Conservation (phyloP, 2,113 vertebrate species). For the Melanotaenia duboulayi region DNA sequence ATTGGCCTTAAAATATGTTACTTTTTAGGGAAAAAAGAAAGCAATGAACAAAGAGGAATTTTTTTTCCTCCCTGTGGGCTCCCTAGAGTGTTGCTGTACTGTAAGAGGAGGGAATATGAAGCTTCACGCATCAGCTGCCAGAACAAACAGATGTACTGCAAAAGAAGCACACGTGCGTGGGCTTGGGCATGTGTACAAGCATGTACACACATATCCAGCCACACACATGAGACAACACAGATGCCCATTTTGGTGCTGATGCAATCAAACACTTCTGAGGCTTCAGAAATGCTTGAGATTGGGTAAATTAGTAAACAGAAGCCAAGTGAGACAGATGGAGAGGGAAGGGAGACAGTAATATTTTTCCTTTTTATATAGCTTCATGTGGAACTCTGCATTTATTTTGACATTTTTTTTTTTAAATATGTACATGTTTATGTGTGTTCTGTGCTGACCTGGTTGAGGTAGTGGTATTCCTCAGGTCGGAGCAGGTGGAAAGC, state of each 20-base stretch:
- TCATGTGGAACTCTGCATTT: not conserved
- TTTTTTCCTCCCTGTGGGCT: not conserved
- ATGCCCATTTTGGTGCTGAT: constrained; percentile 27
- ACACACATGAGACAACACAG: constrained; percentile 8
- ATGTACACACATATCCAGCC: constrained; percentile 1
- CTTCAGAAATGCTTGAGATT: constrained; percentile 16
- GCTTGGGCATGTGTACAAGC: constrained; percentile 24
- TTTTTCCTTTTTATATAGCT: not conserved
- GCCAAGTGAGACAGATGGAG: not conserved
- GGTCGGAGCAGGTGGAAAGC: constrained; percentile 93
- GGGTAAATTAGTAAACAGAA: constrained; percentile 27
- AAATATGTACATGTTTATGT: constrained; percentile 1
- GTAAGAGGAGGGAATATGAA: constrained; percentile 23
- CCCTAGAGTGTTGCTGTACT: not conserved
- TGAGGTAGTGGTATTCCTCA: constrained; percentile 96
- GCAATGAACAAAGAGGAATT: constrained; percentile 39
- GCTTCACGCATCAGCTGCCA: constrained; percentile 52
- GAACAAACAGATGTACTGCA: constrained; percentile 29
- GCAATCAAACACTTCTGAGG: constrained; percentile 27
- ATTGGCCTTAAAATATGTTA: not conserved
- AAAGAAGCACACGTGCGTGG: constrained; percentile 29
- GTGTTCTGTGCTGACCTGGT: constrained; percentile 85
- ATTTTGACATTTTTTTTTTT: not conserved
- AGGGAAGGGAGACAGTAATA: not conserved
- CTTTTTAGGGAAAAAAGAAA: constrained; percentile 30